These are phyloP conservation scores for Orchestes rusci DNA, from an alignment of 2,888 invertebrate genomes.

Conservation along the genomic window DNA sequence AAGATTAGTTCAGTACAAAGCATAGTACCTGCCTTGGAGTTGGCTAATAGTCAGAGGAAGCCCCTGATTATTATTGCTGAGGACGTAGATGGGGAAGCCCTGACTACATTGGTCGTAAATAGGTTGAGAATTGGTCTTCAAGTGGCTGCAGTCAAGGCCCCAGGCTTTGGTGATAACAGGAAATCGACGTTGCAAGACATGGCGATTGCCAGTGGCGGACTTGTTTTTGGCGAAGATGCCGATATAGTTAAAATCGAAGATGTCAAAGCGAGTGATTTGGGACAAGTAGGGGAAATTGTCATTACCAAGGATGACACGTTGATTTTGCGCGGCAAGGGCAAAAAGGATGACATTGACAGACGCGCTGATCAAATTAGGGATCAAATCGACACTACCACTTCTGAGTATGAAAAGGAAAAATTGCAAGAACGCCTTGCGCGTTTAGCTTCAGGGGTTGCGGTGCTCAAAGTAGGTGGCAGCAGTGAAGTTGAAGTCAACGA, in stretches of 20 bases:
- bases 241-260: slow-evolving; percentile 45
- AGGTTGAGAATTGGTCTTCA: slow-evolving; percentile 51
- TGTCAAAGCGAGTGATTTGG: slow-evolving; percentile 42
- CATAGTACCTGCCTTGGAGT: slow-evolving; percentile 93
- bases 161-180: slow-evolving; percentile 48
- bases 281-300: slow-evolving; percentile 44
- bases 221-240: slow-evolving; percentile 45
- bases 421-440: slow-evolving; percentile 47
- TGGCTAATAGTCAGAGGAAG: slow-evolving; percentile 89
- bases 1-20: slow-evolving; percentile 96
- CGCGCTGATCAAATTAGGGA: slow-evolving; percentile 44
- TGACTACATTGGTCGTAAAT: slow-evolving; percentile 46
- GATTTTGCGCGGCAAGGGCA: slow-evolving; percentile 43
- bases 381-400: slow-evolving; percentile 44
- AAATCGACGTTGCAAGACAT: slow-evolving; percentile 46
- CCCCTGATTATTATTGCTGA: slow-evolving; percentile 76
- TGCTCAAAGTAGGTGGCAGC: slow-evolving; percentile 46
- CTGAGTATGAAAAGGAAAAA: slow-evolving; percentile 48
- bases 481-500: slow-evolving; percentile 49
- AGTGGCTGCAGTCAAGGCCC: slow-evolving; percentile 48
- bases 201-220: slow-evolving; percentile 45
- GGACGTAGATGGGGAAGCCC: slow-evolving; percentile 48
- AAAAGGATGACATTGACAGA: slow-evolving; percentile 41
- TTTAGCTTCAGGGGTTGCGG: slow-evolving; percentile 46
- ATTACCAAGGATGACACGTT: slow-evolving; percentile 48